Base-by-base conservation (phyloP, 2,888 invertebrate species). In the Monopis laevigella region DNA sequence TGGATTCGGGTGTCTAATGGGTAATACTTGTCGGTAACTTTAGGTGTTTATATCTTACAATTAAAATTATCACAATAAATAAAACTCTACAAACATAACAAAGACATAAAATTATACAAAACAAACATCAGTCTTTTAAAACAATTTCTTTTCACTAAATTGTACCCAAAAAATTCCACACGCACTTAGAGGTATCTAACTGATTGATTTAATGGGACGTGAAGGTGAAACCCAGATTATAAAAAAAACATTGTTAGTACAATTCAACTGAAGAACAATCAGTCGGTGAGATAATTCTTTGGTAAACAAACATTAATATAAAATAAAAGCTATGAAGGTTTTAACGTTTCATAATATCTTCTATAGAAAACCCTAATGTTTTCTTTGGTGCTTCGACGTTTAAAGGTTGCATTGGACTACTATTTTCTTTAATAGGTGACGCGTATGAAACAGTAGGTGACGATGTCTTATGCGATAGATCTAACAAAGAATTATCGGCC, bases 281-380 rank as follows among this genome's bases (percentile, higher is more conserved):
- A 7, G 21, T 63, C 63, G 49, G 53, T 51, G 50, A 58, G 46
- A 59, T 53, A 56, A 48, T 54, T 68, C 68, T 68, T 68, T 68
- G 68, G 68, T 50, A 58, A 61, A 58, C 14, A 26, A 21, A 35
- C 12, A 17, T 13, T 36, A 19, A 24, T 8, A 7, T 19, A n/a
- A 53, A 49, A 50, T 44, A 43, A 44, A 46, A 42, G 43, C 43
- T 32, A 44, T 43, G 48, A 48, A 18, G 39, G n/a, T n/a, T 61
- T 80, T 87, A 92, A 75, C 92, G 88, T 65, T 88, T 90, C 91
- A 93, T 91, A 49, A 93, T 93, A 58, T 93, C 93, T 55, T 91
- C 93, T 70, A 93, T 93, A 51, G 89, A 89, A 72, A 93, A 93
- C 1, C 93, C 93, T 48, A 90, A 70, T 17, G 83, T 58, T 58